Conservation (phyloP, 2,113 vertebrate species). For the Ceyx cyanopectus region DNA sequence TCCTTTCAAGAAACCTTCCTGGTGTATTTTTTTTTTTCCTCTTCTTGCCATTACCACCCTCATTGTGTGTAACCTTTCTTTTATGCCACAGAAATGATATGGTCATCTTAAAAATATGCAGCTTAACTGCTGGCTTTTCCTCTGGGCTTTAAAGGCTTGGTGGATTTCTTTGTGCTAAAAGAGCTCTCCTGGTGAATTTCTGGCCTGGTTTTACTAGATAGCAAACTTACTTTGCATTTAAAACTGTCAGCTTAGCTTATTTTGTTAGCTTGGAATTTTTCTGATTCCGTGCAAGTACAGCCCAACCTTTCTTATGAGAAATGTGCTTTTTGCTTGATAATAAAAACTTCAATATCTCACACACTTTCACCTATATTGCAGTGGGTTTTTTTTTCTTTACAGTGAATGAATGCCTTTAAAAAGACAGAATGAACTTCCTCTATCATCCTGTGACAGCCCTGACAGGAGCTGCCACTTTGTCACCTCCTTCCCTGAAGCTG, state of each 20-base stretch:
- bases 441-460: neutral
- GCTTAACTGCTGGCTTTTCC: fast-evolving
- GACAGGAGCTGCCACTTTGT: neutral
- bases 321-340: neutral
- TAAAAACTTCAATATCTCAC: neutral
- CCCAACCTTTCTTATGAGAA: neutral
- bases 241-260: neutral
- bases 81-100: neutral
- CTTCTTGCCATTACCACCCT: neutral
- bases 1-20: neutral
- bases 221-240: neutral
- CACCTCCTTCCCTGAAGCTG: neutral
- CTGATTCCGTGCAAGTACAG: neutral
- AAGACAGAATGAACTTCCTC: neutral
- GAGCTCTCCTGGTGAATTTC: neutral
- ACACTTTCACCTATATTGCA: neutral
- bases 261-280: fast-evolving
- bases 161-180: neutral
- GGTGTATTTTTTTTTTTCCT: neutral
- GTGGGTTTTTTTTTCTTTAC: neutral
- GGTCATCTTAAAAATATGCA: neutral
- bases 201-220: neutral
- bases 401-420: neutral
- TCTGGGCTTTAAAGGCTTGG: neutral
- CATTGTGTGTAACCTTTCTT: neutral